Evolutionary conservation across 1,140 invertebrate genomes (phyloP).

Genomic region (Achatina immaculata): DNA sequence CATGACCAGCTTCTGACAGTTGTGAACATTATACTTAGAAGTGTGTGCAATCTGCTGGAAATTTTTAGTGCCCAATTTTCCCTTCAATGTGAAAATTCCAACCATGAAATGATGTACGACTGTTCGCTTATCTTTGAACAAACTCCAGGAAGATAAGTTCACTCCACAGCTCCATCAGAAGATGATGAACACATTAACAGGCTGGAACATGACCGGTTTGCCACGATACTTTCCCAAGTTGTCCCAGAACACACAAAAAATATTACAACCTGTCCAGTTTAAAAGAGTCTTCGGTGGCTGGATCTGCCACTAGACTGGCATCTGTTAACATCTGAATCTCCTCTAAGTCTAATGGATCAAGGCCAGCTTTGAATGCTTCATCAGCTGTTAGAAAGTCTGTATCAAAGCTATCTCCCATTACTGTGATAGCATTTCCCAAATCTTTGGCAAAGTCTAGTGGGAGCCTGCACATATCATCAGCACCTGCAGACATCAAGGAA

Average conservation of each 20-base stretch:
- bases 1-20: too few relatives aligned
- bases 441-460: constrained; percentile 77
- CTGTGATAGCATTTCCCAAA: constrained; percentile 73
- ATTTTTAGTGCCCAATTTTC: too few relatives aligned
- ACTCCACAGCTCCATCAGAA: too few relatives aligned
- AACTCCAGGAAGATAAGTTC: too few relatives aligned
- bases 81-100: too few relatives aligned
- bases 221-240: too few relatives aligned
- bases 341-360: constrained; percentile 84
- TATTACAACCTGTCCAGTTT: constrained; percentile 78
- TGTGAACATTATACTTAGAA: too few relatives aligned
- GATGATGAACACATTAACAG: too few relatives aligned
- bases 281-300: constrained; percentile 88
- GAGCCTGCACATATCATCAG: constrained; percentile 72
- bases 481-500: constrained; percentile 66
- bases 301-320: constrained; percentile 86
- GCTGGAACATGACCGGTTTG: too few relatives aligned
- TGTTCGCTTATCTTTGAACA: too few relatives aligned
- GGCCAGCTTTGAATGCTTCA: constrained; percentile 79
- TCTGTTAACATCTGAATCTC: constrained; percentile 90
- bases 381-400: constrained; percentile 79
- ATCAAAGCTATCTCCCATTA: constrained; percentile 76
- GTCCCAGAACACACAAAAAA: neutral
- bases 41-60: too few relatives aligned
- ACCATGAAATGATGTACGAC: too few relatives aligned